Evolutionary conservation across 2,113 vertebrate species (phyloP).

Genomic region (Hiodon tergisus): DNA sequence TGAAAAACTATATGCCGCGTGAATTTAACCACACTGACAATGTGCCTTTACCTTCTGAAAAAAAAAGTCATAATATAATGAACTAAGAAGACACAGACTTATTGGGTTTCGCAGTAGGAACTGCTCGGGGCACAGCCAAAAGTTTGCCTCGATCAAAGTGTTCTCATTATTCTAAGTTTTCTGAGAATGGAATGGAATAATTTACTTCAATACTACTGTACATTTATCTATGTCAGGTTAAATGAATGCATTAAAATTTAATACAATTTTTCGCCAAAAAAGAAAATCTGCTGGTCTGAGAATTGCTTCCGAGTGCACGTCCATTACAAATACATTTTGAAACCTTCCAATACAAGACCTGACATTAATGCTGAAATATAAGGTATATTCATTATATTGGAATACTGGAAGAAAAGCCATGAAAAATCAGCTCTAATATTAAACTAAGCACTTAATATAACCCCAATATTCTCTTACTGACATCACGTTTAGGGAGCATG

Average conservation of each 20-base stretch:
- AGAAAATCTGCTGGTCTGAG: not conserved
- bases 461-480: slow-evolving; percentile 10
- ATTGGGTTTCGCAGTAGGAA: not conserved
- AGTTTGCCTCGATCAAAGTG: slow-evolving; percentile 14
- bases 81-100: not conserved
- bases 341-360: not conserved
- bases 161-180: slow-evolving; percentile 14
- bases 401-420: slow-evolving; percentile 2
- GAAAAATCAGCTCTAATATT: not conserved
- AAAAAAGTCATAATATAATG: not conserved
- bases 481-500: slow-evolving; percentile 12
- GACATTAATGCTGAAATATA: slow-evolving; percentile 11
- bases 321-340: not conserved
- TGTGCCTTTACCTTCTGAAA: not conserved
- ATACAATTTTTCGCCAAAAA: not conserved
- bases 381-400: not conserved
- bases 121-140: not conserved
- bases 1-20: not conserved
- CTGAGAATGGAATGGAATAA: slow-evolving; percentile 10
- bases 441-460: not conserved
- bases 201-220: not conserved
- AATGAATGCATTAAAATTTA: slow-evolving; percentile 5
- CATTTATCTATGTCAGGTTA: slow-evolving; percentile 13
- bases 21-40: not conserved
- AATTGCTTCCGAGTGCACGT: not conserved